Conservation (phyloP, 2,888 invertebrate species). For the Phyto melanocephala region DNA sequence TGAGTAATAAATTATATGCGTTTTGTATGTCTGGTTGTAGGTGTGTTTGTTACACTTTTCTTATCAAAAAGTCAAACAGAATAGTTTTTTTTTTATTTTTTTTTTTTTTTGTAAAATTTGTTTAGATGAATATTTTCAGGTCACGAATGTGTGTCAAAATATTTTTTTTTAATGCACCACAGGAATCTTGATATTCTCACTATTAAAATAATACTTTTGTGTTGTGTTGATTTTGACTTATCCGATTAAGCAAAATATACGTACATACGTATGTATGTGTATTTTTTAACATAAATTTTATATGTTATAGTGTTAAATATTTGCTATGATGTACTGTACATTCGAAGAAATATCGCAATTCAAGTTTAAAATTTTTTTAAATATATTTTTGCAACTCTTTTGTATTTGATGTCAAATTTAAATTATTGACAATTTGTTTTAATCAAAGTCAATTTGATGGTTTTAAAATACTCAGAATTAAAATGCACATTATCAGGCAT, state of each 20-base stretch:
- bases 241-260: not conserved
- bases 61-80: slow-evolving; percentile 48
- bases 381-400: too few relatives aligned
- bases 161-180: slow-evolving; percentile 52
- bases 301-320: too few relatives aligned
- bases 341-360: too few relatives aligned
- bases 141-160: slow-evolving; percentile 62
- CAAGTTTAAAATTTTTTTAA: too few relatives aligned
- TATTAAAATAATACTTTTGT: not conserved
- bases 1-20: slow-evolving; percentile 42
- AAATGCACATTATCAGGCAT: too few relatives aligned
- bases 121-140: slow-evolving; percentile 52
- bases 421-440: too few relatives aligned
- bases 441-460: too few relatives aligned
- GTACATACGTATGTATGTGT: not conserved
- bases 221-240: not conserved
- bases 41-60: slow-evolving; percentile 47
- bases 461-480: too few relatives aligned
- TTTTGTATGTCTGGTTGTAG: not conserved
- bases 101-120: slow-evolving; percentile 27
- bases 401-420: too few relatives aligned
- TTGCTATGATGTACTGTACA: too few relatives aligned
- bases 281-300: too few relatives aligned
- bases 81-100: too few relatives aligned
- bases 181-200: slow-evolving; percentile 32